Percentiles rank a stretch among this genome's conserved stretches.
Conservation (phyloP, 2,797 vertebrate genomes). For the Pogonophryne albipinna region DNA sequence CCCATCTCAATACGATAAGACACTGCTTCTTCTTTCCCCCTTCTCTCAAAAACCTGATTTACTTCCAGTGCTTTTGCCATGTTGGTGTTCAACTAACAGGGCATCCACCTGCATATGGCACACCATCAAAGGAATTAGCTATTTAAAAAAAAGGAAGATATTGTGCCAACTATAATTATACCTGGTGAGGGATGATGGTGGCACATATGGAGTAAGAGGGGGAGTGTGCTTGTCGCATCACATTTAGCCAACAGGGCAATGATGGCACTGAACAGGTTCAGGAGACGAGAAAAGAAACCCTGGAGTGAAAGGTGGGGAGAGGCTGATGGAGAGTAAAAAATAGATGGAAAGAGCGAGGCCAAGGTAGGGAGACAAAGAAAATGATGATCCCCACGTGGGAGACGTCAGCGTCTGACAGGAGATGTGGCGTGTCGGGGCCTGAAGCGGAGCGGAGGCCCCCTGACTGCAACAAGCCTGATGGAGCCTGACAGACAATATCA, state of each 20-base stretch:
- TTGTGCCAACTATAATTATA: slow-evolving; percentile 67
- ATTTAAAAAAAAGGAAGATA: slow-evolving; percentile 10
- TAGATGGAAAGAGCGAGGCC: slow-evolving; percentile 9
- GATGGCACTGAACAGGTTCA: slow-evolving; percentile 60
- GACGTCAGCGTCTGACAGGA: slow-evolving; percentile 52
- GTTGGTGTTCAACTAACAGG: slow-evolving; percentile 32
- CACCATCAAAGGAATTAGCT: slow-evolving; percentile 62
- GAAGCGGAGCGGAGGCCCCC: slow-evolving; percentile 12
- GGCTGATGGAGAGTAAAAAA: slow-evolving; percentile 27
- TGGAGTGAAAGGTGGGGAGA: slow-evolving; percentile 35
- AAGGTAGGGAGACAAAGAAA: slow-evolving; percentile 19
- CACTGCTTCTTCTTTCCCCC: background rate
- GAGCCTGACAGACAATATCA: slow-evolving; percentile 61
- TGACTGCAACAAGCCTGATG: slow-evolving; percentile 41
- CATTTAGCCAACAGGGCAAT: slow-evolving; percentile 62
- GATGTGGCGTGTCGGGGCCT: slow-evolving; percentile 35
- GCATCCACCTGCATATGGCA: slow-evolving; percentile 45
- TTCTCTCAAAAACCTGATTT: slow-evolving; percentile 35
- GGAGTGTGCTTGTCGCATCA: slow-evolving; percentile 71
- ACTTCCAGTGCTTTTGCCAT: slow-evolving; percentile 6
- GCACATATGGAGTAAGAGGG: slow-evolving; percentile 53
- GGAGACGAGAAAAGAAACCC: slow-evolving; percentile 22
- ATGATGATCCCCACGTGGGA: slow-evolving; percentile 33
- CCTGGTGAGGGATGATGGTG: slow-evolving; percentile 51
- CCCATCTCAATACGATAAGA: slow-evolving; percentile 33